Evolutionary conservation across 2,888 invertebrate species (phyloP).

Genomic region (Meteorus colon): DNA sequence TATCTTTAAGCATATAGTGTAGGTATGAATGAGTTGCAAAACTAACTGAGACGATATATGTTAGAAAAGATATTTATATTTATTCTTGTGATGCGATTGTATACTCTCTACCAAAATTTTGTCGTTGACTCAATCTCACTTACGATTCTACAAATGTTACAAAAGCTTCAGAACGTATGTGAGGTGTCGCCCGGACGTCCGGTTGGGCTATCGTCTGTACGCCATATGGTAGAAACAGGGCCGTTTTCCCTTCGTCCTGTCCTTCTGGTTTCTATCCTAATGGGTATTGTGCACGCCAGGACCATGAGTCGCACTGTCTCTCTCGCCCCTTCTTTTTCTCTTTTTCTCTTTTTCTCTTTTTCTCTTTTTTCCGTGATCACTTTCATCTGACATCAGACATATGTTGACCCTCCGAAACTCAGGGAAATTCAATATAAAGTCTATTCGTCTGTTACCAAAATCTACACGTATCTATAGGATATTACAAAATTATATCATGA

Average conservation of each 20-base stretch:
- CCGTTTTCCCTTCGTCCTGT: slow-evolving; percentile 54
- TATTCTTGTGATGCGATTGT: not conserved
- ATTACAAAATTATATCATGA: not conserved
- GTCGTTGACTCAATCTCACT: not conserved
- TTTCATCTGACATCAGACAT: not conserved
- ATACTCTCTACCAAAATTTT: not conserved
- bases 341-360: slow-evolving; percentile 32
- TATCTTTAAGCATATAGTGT: no score
- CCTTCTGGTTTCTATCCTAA: slow-evolving; percentile 60
- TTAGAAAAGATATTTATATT: not conserved
- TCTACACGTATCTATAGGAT: not conserved
- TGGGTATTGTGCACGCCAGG: slow-evolving; percentile 40
- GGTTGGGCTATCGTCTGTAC: slow-evolving; percentile 41
- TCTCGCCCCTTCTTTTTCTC: not conserved
- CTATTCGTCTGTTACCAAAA: not conserved
- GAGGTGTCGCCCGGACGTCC: slow-evolving; percentile 15
- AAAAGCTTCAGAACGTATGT: not conserved
- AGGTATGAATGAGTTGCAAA: no score
- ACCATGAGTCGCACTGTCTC: slow-evolving; percentile 24
- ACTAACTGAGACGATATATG: not conserved
- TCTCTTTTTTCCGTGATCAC: not conserved
- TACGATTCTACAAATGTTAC: not conserved
- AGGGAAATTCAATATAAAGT: not conserved
- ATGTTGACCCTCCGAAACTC: not conserved
- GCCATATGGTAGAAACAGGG: slow-evolving; percentile 59